Evolutionary conservation across 1,140 invertebrate genomes (phyloP).

Genomic region (Eumaeus atala): DNA sequence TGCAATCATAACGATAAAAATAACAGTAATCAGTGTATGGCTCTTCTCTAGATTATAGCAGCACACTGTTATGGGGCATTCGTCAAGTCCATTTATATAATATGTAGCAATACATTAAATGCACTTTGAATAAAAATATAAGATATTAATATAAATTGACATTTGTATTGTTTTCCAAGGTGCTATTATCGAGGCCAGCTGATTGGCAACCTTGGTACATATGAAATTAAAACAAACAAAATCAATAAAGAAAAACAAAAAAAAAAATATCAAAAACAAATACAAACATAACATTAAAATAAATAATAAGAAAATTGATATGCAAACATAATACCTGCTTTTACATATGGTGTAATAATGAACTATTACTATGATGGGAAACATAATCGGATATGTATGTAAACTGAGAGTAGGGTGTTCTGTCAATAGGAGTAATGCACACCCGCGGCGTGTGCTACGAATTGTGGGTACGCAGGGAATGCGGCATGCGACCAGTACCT

Average conservation of each 20-base stretch:
- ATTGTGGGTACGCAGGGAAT: conserved; percentile 23
- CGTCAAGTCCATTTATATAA: conserved; percentile 42
- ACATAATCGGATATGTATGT: conserved; percentile 55
- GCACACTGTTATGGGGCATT: conserved; percentile 3
- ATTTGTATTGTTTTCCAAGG: conserved; percentile 32
- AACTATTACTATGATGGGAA: conserved; percentile 6
- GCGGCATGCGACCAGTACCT: conserved; percentile 26
- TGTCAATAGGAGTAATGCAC: conserved; percentile 19
- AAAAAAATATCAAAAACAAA: conserved; percentile 70
- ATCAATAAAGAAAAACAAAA: conserved; percentile 53
- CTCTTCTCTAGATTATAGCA: conserved; percentile 14
- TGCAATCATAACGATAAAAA: conserved; percentile 61
- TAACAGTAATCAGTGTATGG: conserved; percentile 71
- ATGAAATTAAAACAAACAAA: conserved; percentile 51
- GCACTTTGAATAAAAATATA: conserved; percentile 63
- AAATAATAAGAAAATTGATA: conserved; percentile 58
- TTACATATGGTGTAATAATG: conserved; percentile 11
- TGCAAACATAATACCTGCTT: conserved; percentile 50
- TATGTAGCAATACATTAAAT: conserved; percentile 70
- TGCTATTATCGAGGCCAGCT: conserved; percentile 46
- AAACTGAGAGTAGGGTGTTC: conserved; percentile 46
- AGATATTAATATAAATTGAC: conserved; percentile 67
- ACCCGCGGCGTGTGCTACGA: conserved; percentile 56
- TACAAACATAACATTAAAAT: conserved; percentile 69
- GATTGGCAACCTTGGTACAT: conserved; percentile 36